Percentiles rank a stretch among this genome's conserved stretches.
Evolutionary conservation across 2,888 invertebrate species (phyloP).

Genomic region (Eilema sororculum): DNA sequence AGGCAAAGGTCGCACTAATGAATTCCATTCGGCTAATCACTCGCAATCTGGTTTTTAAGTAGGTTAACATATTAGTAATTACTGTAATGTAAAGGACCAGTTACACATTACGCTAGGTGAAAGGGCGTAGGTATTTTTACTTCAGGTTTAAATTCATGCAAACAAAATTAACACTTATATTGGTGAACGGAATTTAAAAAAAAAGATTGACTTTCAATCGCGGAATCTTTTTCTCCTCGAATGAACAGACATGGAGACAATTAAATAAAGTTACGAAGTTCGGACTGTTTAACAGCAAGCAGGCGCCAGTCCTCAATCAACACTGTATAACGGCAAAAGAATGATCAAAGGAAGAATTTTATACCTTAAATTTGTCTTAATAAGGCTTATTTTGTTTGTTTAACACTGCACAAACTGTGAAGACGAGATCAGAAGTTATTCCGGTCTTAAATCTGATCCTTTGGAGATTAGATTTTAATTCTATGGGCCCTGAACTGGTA

Average conservation of each 20-base stretch:
- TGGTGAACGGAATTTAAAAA: neutral
- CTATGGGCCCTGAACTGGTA: neutral
- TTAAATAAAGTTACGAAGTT: conserved; percentile 9
- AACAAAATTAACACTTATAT: neutral
- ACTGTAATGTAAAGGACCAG: neutral
- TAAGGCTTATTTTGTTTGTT: conserved; percentile 7
- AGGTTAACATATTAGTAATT: conserved; percentile 22
- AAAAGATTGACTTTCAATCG: neutral
- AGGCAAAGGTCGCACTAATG: conserved; percentile 15
- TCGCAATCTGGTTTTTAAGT: conserved; percentile 31
- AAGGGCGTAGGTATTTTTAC: neutral
- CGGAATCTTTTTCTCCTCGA: neutral
- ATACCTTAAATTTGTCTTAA: neutral
- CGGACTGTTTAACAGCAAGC: conserved; percentile 21
- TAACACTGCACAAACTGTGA: neutral
- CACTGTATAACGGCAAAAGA: conserved; percentile 27
- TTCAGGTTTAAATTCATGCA: neutral
- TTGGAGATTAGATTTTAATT: neutral
- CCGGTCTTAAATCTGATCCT: neutral
- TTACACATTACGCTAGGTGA: neutral
- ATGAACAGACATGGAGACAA: neutral
- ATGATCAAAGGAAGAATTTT: neutral
- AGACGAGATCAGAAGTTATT: neutral
- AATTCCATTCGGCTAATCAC: conserved; percentile 15
- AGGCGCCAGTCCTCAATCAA: conserved; percentile 37